Evolutionary conservation across 2,888 invertebrate genomes (phyloP).

Genomic region (Amphimallon solstitiale): DNA sequence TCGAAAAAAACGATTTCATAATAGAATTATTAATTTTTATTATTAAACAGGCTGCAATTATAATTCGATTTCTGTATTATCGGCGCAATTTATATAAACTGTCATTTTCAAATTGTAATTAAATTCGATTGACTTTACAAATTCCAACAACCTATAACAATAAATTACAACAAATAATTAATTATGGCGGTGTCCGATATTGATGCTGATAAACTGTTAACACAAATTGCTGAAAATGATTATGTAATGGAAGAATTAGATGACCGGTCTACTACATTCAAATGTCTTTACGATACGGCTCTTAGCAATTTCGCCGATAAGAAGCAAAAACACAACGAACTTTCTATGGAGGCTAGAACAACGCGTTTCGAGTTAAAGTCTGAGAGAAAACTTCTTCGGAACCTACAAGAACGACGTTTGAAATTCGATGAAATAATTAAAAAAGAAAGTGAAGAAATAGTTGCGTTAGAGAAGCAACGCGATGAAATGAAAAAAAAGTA

Average conservation of each 20-base stretch:
- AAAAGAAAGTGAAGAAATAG: neutral
- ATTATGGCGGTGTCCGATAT: slow-evolving; percentile 1
- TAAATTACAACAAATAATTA: neutral
- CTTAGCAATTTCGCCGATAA: neutral
- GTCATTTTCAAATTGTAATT: neutral
- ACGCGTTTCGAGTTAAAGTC: neutral
- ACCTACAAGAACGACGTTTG: neutral
- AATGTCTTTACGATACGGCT: neutral
- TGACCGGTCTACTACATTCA: neutral
- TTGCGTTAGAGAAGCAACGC: neutral
- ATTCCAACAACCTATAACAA: neutral
- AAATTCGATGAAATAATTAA: slow-evolving; percentile 6
- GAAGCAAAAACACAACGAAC: neutral
- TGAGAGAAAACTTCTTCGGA: neutral
- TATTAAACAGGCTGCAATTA: too few species aligned
- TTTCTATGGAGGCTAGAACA: neutral
- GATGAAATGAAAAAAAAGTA: slow-evolving; percentile 4
- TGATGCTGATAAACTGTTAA: neutral
- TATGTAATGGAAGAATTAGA: slow-evolving; percentile 13
- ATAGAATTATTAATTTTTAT: too few species aligned
- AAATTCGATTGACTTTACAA: too few species aligned
- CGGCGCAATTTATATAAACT: neutral
- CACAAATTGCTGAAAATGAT: neutral
- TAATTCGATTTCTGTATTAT: too few species aligned
- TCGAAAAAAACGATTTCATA: too few species aligned